These are phyloP conservation scores for Drosophila sp. DNA, from an alignment of 1,140 invertebrate genomes.

Conservation along the genomic window DNA sequence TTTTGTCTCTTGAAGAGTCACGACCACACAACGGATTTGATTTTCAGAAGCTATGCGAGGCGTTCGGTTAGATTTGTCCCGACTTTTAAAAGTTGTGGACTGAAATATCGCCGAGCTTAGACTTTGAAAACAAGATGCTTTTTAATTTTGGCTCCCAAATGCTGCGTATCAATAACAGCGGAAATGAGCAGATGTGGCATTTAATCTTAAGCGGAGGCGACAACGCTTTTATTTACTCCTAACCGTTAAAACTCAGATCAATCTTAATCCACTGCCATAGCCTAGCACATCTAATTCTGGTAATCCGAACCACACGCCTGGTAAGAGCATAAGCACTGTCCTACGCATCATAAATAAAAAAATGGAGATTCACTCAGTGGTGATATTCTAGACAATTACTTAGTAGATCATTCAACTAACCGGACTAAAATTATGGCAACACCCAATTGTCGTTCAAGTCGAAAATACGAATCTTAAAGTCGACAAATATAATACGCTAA, in stretches of 20 bases:
- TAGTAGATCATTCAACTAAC: neutral
- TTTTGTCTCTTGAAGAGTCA: slow-evolving; percentile 36
- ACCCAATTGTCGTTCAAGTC: slow-evolving; percentile 30
- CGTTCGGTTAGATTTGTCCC: slow-evolving; percentile 54
- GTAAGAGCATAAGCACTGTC: slow-evolving; percentile 24
- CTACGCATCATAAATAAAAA: slow-evolving; percentile 46
- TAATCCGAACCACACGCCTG: neutral
- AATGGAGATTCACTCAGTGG: slow-evolving; percentile 55
- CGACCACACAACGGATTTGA: slow-evolving; percentile 21
- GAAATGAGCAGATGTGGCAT: slow-evolving; percentile 58
- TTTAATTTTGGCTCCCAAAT: slow-evolving; percentile 59
- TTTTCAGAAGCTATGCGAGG: slow-evolving; percentile 42
- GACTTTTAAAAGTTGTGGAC: slow-evolving; percentile 25
- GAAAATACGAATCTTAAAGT: neutral
- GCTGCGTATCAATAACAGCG: slow-evolving; percentile 53
- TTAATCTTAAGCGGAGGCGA: slow-evolving; percentile 41
- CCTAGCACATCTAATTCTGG: neutral
- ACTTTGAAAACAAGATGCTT: slow-evolving; percentile 59
- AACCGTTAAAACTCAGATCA: slow-evolving; percentile 52
- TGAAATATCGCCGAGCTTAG: slow-evolving; percentile 38
- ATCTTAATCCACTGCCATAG: slow-evolving; percentile 35
- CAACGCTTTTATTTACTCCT: slow-evolving; percentile 50
- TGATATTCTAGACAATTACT: slow-evolving; percentile 46
- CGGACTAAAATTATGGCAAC: slow-evolving; percentile 4
- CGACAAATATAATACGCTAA: no score